These are phyloP conservation scores for Melanotaenia trifasciata DNA, from an alignment of 2,797 vertebrate species.

Conservation along the genomic window DNA sequence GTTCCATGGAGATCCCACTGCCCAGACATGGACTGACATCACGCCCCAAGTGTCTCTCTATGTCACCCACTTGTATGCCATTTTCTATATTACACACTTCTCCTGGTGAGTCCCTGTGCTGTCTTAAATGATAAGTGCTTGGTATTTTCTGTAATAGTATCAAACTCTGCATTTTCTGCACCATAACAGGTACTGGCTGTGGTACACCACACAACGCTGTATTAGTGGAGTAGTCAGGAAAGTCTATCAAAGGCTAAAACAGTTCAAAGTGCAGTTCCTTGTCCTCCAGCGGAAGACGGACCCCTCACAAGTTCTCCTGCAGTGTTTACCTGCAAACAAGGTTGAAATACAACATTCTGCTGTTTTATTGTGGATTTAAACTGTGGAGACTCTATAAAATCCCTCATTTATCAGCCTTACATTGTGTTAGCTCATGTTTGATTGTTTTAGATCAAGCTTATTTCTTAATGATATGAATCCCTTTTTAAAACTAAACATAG, in stretches of 20 bases:
- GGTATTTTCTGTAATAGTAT: neutral
- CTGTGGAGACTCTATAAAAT: neutral
- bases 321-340: constrained; percentile 93
- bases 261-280: constrained; percentile 94
- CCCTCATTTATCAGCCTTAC: neutral
- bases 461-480: neutral
- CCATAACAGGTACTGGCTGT: constrained; percentile 94
- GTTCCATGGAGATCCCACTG: constrained; percentile 86
- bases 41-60: constrained; percentile 90
- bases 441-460: neutral
- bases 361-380: neutral
- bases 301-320: constrained; percentile 92
- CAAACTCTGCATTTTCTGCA: constrained; percentile 12
- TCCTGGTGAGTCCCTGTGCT: constrained; percentile 89
- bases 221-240: constrained; percentile 89
- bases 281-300: constrained; percentile 92
- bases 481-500: neutral
- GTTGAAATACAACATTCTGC: constrained; percentile 66
- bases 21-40: constrained; percentile 92
- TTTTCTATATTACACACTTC: constrained; percentile 94
- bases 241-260: constrained; percentile 91
- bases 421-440: neutral
- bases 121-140: neutral
- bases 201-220: constrained; percentile 92
- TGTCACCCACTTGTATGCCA: constrained; percentile 90